A percentile compares a stretch with the other conserved stretches of the same genome.
These are phyloP conservation scores for Eupithecia subfuscata DNA, from an alignment of 2,888 invertebrate species.

Conservation along the genomic window DNA sequence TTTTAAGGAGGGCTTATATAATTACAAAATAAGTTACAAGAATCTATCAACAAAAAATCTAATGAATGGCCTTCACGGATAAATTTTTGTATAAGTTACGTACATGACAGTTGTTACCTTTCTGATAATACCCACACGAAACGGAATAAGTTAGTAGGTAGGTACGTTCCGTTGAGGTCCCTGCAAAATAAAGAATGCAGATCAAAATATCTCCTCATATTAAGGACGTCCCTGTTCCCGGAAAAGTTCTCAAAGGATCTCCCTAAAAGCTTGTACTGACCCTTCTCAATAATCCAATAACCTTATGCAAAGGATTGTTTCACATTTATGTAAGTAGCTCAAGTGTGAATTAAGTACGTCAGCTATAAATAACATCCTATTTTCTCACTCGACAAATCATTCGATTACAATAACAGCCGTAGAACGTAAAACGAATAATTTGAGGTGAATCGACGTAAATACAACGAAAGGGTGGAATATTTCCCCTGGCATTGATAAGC, in stretches of 20 bases:
- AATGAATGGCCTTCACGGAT: too few relatives aligned
- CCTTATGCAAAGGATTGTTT: neutral
- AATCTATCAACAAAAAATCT: too few relatives aligned
- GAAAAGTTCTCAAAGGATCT: neutral
- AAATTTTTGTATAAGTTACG: neutral
- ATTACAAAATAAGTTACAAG: too few relatives aligned
- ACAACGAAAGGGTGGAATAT: slow-evolving; percentile 19
- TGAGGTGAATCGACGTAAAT: slow-evolving; percentile 20
- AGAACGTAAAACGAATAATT: slow-evolving; percentile 23
- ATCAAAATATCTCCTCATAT: neutral
- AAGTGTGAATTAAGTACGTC: slow-evolving; percentile 14
- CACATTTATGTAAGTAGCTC: neutral
- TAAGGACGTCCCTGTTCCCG: neutral
- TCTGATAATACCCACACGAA: neutral
- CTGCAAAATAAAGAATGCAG: neutral
- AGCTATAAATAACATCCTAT: slow-evolving; percentile 28
- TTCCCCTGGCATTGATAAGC: slow-evolving; percentile 53
- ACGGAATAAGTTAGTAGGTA: neutral
- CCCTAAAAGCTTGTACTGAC: neutral
- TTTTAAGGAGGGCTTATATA: too few relatives aligned
- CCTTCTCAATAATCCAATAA: neutral
- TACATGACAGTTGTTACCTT: neutral
- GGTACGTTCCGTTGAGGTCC: neutral
- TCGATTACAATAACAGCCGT: slow-evolving; percentile 13
- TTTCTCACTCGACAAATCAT: slow-evolving; percentile 24